Conservation (phyloP, 2,113 vertebrate genomes). For the Corynorhinus townsendii region DNA sequence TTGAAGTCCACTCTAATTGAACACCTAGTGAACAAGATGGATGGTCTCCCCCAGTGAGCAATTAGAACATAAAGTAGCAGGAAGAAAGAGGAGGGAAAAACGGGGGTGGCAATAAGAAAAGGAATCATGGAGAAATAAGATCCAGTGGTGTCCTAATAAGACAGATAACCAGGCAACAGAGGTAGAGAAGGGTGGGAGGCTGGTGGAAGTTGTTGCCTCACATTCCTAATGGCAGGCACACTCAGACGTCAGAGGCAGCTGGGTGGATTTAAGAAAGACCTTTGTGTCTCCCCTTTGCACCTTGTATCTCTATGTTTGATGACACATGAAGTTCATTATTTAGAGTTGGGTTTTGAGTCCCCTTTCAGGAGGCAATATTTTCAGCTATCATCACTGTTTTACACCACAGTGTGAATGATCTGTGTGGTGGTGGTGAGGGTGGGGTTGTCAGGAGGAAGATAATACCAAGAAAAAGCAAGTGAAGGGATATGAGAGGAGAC, state of each 20-base stretch:
- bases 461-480: neutral
- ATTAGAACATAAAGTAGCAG: slow-evolving; percentile 52
- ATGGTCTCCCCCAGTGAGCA: neutral
- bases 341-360: neutral
- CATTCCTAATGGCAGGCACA: neutral
- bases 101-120: neutral
- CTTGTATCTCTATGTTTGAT: neutral
- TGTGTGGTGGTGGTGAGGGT: neutral
- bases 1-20: slow-evolving; percentile 51
- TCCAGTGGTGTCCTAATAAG: neutral
- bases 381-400: neutral
- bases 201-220: neutral
- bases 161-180: neutral
- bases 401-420: neutral
- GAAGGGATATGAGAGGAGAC: neutral
- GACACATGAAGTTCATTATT: neutral
- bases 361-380: neutral
- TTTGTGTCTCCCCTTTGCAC: neutral
- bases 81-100: neutral
- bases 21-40: slow-evolving; percentile 44
- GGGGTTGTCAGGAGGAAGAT: neutral
- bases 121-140: neutral
- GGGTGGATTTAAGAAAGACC: neutral
- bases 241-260: rapidly evolving
- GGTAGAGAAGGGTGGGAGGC: too few species aligned